These are phyloP conservation scores for Oscheius sp. DNA, from an alignment of 1,140 invertebrate species.

Conservation along the genomic window DNA sequence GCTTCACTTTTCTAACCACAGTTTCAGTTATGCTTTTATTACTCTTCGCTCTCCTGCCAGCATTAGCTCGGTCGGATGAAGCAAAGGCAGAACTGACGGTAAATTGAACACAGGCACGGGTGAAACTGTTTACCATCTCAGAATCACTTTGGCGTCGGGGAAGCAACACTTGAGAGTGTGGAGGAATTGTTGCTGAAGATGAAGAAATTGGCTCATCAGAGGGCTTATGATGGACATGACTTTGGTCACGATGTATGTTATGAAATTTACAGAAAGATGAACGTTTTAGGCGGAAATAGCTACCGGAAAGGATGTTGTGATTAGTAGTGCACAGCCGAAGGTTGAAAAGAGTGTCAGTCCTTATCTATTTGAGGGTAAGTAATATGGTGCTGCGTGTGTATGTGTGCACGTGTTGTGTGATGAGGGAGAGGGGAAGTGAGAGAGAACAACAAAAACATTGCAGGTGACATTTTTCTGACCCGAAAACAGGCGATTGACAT, in stretches of 20 bases:
- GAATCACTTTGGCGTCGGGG: constrained; percentile 36
- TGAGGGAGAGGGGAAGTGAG: not conserved
- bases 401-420: not conserved
- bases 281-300: constrained; percentile 38
- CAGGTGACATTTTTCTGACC: constrained; percentile 56
- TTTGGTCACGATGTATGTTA: constrained; percentile 38
- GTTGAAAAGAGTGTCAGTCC: constrained; percentile 24
- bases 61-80: too few species aligned
- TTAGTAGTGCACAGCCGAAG: constrained; percentile 27
- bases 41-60: too few species aligned
- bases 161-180: constrained; percentile 30
- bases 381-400: not conserved
- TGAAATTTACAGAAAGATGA: not conserved
- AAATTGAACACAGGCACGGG: too few species aligned
- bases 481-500: constrained; percentile 49
- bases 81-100: too few species aligned
- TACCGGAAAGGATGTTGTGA: constrained; percentile 28
- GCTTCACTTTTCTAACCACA: too few species aligned
- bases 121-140: constrained; percentile 12
- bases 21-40: too few species aligned
- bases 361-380: constrained; percentile 42
- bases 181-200: constrained; percentile 33
- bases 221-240: constrained; percentile 25
- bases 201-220: constrained; percentile 32
- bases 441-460: too few species aligned